Percentiles rank a stretch among this genome's conserved stretches.
Conservation (phyloP, 2,888 invertebrate genomes). For the Cyrtodaria siliqua region DNA sequence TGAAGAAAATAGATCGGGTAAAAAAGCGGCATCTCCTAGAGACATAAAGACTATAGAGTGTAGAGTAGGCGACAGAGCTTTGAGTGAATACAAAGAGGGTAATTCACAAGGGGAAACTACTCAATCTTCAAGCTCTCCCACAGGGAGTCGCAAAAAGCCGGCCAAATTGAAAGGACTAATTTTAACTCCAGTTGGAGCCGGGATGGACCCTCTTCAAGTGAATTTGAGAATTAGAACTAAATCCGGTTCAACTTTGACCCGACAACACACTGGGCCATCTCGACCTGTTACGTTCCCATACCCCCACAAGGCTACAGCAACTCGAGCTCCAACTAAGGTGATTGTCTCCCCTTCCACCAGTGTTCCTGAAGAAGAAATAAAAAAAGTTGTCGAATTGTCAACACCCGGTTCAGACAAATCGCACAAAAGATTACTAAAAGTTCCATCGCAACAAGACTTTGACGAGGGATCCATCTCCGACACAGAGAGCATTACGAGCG, state of each 20-base stretch:
- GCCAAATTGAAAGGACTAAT: slow-evolving; percentile 78
- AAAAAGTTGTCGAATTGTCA: slow-evolving; percentile 3
- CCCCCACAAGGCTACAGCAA: slow-evolving; percentile 38
- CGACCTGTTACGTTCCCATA: slow-evolving; percentile 47
- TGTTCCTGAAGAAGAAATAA: neutral
- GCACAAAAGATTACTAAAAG: slow-evolving; percentile 40
- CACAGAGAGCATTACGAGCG: slow-evolving; percentile 83
- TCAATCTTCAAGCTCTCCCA: slow-evolving; percentile 34
- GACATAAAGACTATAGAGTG: too few relatives aligned
- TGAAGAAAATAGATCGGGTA: slow-evolving; percentile 5
- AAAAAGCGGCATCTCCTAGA: too few relatives aligned
- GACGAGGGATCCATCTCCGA: slow-evolving; percentile 78
- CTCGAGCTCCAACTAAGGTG: slow-evolving; percentile 2
- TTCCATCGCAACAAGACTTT: slow-evolving; percentile 58
- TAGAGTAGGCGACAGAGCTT: neutral
- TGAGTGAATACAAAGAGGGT: neutral
- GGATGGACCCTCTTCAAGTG: slow-evolving; percentile 72
- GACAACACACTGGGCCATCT: slow-evolving; percentile 29
- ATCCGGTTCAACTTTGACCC: slow-evolving; percentile 15
- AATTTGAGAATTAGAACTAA: slow-evolving; percentile 53
- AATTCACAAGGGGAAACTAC: neutral
- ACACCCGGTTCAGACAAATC: slow-evolving; percentile 39
- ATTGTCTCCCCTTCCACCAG: slow-evolving; percentile 15
- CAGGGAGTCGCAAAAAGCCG: slow-evolving; percentile 50
- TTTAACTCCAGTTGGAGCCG: slow-evolving; percentile 72